Evolutionary conservation across 2,113 vertebrate genomes (phyloP).

Genomic region (Microtus ochrogaster): DNA sequence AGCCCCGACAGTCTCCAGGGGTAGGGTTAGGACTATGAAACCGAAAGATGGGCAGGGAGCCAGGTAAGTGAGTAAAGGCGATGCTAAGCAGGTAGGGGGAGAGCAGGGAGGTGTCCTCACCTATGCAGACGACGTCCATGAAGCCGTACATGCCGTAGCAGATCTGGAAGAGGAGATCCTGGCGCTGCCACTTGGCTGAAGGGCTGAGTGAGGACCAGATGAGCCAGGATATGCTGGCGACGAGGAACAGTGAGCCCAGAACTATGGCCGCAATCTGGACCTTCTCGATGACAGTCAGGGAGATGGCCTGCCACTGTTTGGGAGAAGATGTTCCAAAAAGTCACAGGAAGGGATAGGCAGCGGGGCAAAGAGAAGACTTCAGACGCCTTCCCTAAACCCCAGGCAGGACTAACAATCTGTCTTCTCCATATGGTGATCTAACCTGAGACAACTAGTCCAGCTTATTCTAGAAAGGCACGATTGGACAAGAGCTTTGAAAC

Average conservation of each 20-base stretch:
- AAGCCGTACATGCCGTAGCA: constrained; percentile 98
- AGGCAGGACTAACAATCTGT: background rate
- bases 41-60: background rate
- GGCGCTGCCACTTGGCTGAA: constrained; percentile 97
- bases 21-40: background rate
- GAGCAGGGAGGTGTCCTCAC: constrained; percentile 82
- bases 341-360: constrained; percentile 30
- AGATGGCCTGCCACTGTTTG: constrained; percentile 95
- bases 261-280: constrained; percentile 97
- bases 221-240: constrained; percentile 98
- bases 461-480: constrained; percentile 26
- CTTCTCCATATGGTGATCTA: background rate
- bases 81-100: background rate
- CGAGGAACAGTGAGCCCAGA: constrained; percentile 95
- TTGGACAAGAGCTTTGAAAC: background rate
- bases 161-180: constrained; percentile 97
- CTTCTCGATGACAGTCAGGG: constrained; percentile 96
- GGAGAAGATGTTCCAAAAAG: constrained; percentile 52
- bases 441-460: background rate
- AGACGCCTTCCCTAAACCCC: background rate
- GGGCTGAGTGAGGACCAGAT: constrained; percentile 97
- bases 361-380: constrained; percentile 24
- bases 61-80: background rate
- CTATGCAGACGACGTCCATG: constrained; percentile 98
- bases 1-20: background rate